A percentile compares a stretch with the other conserved stretches of the same genome.
Evolutionary conservation across 2,888 invertebrate species (phyloP).

Genomic region (Mimumesa dahlbomi): DNA sequence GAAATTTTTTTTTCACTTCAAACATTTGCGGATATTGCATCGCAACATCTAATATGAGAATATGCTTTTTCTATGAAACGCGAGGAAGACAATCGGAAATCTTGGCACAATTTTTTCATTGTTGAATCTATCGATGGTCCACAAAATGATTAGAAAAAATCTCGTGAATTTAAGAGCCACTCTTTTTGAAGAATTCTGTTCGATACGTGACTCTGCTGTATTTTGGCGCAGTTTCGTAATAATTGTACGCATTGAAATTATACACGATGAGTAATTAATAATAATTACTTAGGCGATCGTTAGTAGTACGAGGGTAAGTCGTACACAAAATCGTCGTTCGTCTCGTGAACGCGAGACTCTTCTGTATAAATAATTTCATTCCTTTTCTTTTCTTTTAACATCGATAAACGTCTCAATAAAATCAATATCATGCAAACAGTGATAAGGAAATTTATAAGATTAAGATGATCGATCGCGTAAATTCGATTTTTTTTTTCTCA

Average conservation of each 20-base stretch:
- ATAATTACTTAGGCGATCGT: conserved; percentile 40
- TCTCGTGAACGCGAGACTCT: too few relatives aligned
- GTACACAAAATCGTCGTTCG: conserved; percentile 23
- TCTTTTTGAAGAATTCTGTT: background rate
- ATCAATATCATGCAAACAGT: conserved; percentile 60
- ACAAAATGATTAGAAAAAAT: conserved; percentile 43
- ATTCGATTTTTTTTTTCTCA: conserved; percentile 30
- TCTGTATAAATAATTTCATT: conserved; percentile 15
- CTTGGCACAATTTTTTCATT: conserved; percentile 24
- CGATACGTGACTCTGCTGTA: background rate
- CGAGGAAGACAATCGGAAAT: conserved; percentile 17
- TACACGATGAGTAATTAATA: background rate
- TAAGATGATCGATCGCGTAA: conserved; percentile 33
- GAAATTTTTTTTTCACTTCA: too few relatives aligned
- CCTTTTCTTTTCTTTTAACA: conserved; percentile 42
- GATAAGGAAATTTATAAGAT: conserved; percentile 28
- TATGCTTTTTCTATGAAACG: background rate
- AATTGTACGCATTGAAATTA: background rate
- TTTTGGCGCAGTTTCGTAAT: background rate
- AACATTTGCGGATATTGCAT: too few relatives aligned
- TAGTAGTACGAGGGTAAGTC: conserved; percentile 20
- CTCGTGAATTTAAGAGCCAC: background rate
- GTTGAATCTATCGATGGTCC: conserved; percentile 10
- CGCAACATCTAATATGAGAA: background rate
- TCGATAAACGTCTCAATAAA: conserved; percentile 66